Base-by-base conservation (phyloP, 2,888 invertebrate species). In the Pterobdella sp. region DNA sequence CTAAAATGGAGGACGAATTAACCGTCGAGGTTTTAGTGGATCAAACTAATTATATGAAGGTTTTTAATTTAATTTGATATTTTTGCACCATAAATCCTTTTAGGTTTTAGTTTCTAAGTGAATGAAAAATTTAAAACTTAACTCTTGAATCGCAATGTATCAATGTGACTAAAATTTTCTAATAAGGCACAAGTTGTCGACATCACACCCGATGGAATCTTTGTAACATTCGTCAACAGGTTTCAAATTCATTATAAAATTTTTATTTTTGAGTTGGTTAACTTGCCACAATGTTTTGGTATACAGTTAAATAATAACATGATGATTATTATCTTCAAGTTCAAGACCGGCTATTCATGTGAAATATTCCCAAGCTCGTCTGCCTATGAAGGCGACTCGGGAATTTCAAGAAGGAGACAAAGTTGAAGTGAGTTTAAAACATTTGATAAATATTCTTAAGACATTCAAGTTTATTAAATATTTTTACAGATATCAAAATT, bases 311-410 rank as follows among this genome's bases (percentile, higher is more conserved):
- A n/a, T n/a, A n/a, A n/a, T n/a, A n/a, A n/a, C n/a, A n/a, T n/a
- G n/a, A n/a, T n/a, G n/a, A n/a, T n/a, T 63, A 68, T 10, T 36
- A 22, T 0, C 10, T 73, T 68, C 18, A 78, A 94, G 94, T 85
- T 93, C 92, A 90, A 92, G 93, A 85, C 93, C 94, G 78, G 93
- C 93, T 86, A 90, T 92, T 78, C 91, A 90, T 85, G 93, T 94
- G 84, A 90, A 91, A 76, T 93, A 92, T 85, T 88, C 90, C 82
- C 90, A 92, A 88, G 93, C 94, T 80, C 90, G 93, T 83, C 88
- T 94, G 84, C 92, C 92, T 26, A 92, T 92, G 34, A 89, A 86
- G 68, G 80, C 90, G 78, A 92, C 92, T 26, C 92, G 92, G 34
- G 89, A 86, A 78, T 93, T 90, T 84, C 88, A 89, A 80, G 93